Evolutionary conservation across 1,140 invertebrate species (phyloP), one percentile per base, ranked within the genome.

Genomic region (Hesperophylax magnus): DNA sequence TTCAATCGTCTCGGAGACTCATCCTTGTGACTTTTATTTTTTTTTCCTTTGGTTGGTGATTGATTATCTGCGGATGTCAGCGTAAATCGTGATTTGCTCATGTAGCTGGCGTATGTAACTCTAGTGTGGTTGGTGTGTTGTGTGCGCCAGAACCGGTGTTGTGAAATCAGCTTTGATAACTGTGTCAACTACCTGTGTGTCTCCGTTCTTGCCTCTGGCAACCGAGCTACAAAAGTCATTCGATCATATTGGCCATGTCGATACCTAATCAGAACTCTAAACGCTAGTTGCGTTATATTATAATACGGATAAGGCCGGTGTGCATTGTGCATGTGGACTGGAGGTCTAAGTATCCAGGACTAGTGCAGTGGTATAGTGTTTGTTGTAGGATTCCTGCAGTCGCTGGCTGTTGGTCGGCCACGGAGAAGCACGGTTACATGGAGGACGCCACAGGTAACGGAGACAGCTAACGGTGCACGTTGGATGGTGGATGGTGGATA

Each of bases 91-190:
- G 34, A 24, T 20, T 52, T 17, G 69, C 69, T 15, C 47, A 18
- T 52, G 47, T 24, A 11, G 27, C 56, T 58, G 24, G 56, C 20
- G 20, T 22, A 77, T 77, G 60, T 61, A 20, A 63, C 20, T 60
- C 76, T 22, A 6, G 76, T 52, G 76, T 31, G 74, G 3, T 58
- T 17, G 54, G 14, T 54, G 72, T 75, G 27, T 56, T 24, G n/a
- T 31, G 74, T 58, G 75, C 60, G 27, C 15, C 22, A 65, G 39
- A 75, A 58, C 60, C 52, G 77, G 63, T 58, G 77, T 79, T 75
- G 71, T 80, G 71, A 80, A 75, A 75, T 63, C 72, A 34, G n/a
- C 60, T 79, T 39, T 17, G n/a, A 53, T 76, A 80, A 80, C 60
- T 80, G 60, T 65, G 74, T 76, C 60, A 80, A 75, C 56, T 52